phyloP scores from a whole-genome alignment of 2,888 invertebrate genomes.

The Ormyrus pomaceus region DNA sequence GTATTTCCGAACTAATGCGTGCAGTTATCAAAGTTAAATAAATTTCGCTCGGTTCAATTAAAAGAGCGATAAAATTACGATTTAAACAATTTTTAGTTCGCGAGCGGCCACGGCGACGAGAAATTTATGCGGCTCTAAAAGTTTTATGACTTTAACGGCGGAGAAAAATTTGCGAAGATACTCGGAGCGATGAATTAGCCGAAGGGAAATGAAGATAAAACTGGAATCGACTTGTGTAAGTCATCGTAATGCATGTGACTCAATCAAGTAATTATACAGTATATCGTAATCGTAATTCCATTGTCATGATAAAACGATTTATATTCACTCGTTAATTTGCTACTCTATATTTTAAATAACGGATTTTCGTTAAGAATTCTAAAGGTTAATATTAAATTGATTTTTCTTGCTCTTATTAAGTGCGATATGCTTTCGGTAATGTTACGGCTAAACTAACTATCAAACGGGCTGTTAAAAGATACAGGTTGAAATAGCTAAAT shows the following conservation, averaged over 20 bases:
- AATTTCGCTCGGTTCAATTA: slow-evolving; percentile 55
- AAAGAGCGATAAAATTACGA: slow-evolving; percentile 56
- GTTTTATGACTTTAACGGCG: slow-evolving; percentile 52
- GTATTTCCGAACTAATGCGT: slow-evolving; percentile 53
- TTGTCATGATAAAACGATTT: too few relatives aligned
- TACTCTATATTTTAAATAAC: too few relatives aligned
- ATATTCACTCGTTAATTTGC: too few relatives aligned
- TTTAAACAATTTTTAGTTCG: slow-evolving; percentile 51
- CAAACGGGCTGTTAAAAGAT: too few relatives aligned
- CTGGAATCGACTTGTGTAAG: slow-evolving; percentile 25
- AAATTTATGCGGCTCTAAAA: slow-evolving; percentile 56
- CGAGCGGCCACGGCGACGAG: neutral
- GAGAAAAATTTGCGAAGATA: slow-evolving; percentile 52
- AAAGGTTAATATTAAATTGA: too few relatives aligned
- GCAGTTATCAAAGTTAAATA: slow-evolving; percentile 56
- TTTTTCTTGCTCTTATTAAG: too few relatives aligned
- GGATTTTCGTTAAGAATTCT: too few relatives aligned
- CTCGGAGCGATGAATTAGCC: slow-evolving; percentile 39
- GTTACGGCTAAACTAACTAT: too few relatives aligned
- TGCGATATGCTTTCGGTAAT: too few relatives aligned
- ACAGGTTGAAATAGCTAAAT: too few relatives aligned
- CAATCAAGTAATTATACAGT: slow-evolving; percentile 8
- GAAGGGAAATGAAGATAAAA: slow-evolving; percentile 8
- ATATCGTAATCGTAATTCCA: neutral
- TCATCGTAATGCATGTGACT: slow-evolving; percentile 21